phyloP scores from a whole-genome alignment of 92 coral and sea anemone species.

The Metridium senile region DNA sequence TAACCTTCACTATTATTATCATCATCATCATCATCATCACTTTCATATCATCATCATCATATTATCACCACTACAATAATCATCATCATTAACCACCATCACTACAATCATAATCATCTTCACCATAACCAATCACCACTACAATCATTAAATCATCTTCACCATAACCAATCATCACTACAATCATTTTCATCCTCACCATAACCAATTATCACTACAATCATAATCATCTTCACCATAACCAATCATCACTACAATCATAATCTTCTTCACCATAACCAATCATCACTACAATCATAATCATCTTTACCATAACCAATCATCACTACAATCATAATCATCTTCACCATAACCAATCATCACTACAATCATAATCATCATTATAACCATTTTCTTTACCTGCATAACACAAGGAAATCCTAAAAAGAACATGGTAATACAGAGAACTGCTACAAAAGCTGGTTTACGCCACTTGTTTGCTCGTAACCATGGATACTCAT shows the following conservation, averaged over 20 bases:
- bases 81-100: neutral
- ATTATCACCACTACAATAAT: neutral
- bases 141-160: no score
- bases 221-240: no score
- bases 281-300: neutral
- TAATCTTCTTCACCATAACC: neutral
- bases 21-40: neutral
- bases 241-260: neutral
- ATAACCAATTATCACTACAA: no score
- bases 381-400: slow-evolving; percentile 11
- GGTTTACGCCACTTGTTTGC: slow-evolving; percentile 54
- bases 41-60: neutral
- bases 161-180: neutral
- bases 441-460: slow-evolving; percentile 55
- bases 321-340: neutral
- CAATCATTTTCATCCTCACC: slow-evolving; percentile 8
- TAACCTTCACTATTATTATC: neutral
- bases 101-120: slow-evolving; percentile 44
- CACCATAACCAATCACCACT: neutral
- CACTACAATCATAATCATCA: neutral
- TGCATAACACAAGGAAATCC: slow-evolving; percentile 58
- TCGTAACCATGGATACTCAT: slow-evolving; percentile 58
- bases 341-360: neutral
- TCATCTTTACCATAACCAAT: neutral
- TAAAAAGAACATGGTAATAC: slow-evolving; percentile 47